phyloP scores from a whole-genome alignment of 2,888 invertebrate genomes.

The Lepidocyrtinus sp. region DNA sequence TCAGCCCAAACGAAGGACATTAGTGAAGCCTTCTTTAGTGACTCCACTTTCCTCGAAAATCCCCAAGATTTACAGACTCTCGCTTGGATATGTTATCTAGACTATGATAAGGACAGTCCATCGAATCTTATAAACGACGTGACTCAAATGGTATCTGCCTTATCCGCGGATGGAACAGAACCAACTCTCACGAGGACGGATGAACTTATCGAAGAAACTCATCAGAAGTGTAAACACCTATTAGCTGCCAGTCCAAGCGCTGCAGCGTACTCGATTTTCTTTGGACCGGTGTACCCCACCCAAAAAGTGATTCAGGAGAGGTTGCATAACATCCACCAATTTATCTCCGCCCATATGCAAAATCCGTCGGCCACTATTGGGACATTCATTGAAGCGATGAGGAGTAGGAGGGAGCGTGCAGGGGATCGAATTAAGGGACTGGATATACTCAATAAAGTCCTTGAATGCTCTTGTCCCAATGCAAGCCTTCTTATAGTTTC shows the following conservation, averaged over 20 bases:
- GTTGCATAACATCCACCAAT: constrained; percentile 30
- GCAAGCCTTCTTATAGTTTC: constrained; percentile 32
- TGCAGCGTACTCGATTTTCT: background rate
- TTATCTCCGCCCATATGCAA: constrained; percentile 37
- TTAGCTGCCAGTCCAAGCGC: background rate
- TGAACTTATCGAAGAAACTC: constrained; percentile 53
- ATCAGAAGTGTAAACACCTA: constrained; percentile 37
- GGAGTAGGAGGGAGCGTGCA: constrained; percentile 34
- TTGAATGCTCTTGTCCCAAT: constrained; percentile 43
- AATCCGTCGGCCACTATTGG: constrained; percentile 28
- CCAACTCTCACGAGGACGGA: constrained; percentile 40
- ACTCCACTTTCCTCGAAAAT: constrained; percentile 23
- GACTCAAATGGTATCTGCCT: constrained; percentile 41
- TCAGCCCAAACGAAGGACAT: constrained; percentile 35
- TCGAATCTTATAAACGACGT: constrained; percentile 47
- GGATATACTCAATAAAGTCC: constrained; percentile 43
- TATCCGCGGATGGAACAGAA: constrained; percentile 29
- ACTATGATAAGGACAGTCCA: constrained; percentile 40
- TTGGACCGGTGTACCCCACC: constrained; percentile 20
- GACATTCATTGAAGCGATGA: constrained; percentile 28
- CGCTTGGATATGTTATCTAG: constrained; percentile 51
- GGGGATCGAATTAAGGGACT: constrained; percentile 36
- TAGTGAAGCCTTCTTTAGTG: constrained; percentile 45
- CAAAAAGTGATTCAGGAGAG: constrained; percentile 21
- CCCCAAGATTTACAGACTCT: constrained; percentile 33